phyloP scores from a whole-genome alignment of 2,888 invertebrate species.

The Notodonta dromedarius region DNA sequence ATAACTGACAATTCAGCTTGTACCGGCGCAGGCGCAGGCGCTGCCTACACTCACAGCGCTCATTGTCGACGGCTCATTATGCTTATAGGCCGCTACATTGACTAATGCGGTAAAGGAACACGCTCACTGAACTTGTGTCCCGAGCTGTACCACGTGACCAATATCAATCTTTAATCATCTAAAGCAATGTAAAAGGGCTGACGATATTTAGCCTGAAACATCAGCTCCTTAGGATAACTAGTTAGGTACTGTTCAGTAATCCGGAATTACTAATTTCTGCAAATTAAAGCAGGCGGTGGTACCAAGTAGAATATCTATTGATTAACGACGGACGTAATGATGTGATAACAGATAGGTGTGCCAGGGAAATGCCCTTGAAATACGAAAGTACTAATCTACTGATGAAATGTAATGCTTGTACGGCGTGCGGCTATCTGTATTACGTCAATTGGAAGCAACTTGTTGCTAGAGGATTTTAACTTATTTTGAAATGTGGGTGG shows the following conservation, averaged over 20 bases:
- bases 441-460: neutral
- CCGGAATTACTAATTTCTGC: no score
- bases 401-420: neutral
- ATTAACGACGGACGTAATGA: neutral
- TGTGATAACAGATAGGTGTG: neutral
- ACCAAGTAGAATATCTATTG: no score
- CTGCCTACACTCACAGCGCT: slow-evolving; percentile 12
- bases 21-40: neutral
- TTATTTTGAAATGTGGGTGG: no score
- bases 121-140: neutral
- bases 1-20: neutral
- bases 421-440: neutral
- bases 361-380: slow-evolving; percentile 1
- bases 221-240: no score
- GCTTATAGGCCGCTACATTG: slow-evolving; percentile 20
- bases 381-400: slow-evolving; percentile 2
- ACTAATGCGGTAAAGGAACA: slow-evolving; percentile 14
- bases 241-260: no score
- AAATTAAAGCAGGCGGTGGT: no score
- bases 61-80: slow-evolving; percentile 37
- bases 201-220: no score
- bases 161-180: no score
- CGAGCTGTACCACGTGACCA: no score
- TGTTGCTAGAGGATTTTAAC: no score
- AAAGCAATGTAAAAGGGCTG: no score